Evolutionary conservation across 2,797 vertebrate genomes (phyloP), one percentile per base, ranked within the genome.

Genomic region (Gambelia wislizenii): DNA sequence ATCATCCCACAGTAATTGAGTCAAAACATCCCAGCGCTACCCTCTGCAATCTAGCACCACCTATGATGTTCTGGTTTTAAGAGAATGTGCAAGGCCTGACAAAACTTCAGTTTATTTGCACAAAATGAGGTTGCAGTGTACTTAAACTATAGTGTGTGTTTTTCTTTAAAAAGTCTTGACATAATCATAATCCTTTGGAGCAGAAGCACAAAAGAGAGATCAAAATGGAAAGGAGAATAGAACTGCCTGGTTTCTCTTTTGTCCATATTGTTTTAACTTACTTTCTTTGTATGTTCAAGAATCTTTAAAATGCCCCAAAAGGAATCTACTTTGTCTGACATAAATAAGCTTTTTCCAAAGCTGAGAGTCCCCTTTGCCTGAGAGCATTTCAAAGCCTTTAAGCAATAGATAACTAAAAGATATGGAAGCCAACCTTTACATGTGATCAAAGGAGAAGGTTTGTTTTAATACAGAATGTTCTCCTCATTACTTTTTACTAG

Each of bases 351-450:
- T 64, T 75, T 61, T 75, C 67, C 70, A 56, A 64, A 69, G 61
- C 72, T 82, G 44, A 84, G 47, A 12, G 20, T 84, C 49, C 69
- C 83, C 25, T n/a, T 72, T 72, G 84, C 25, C 74, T n/a, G 49
- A 89, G 39, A 72, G 36, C n/a, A 36, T 83, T 83, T 89, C 72
- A 83, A 86, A 86, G 79, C 22, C 56, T 89, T 86, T 76, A 76
- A 67, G 30, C n/a, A 75, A 44, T 3, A 86, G 72, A 75, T 75
- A 75, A 25, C 54, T 86, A 33, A 33, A 86, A 76, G n/a, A 74
- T 61, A 59, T 64, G 47, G 36, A 89, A 89, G 56, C 25, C 0
- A 20, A 64, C 20, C 33, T 54, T 86, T 89, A 83, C 76, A 83
- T 83, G 76, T 83, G 78, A 83, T 89, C 70, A 86, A 86, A 86